Percentiles rank a stretch among this genome's conserved stretches.
Conservation (phyloP, 2,797 vertebrate genomes). For the Poeciliopsis paucimaculata region DNA sequence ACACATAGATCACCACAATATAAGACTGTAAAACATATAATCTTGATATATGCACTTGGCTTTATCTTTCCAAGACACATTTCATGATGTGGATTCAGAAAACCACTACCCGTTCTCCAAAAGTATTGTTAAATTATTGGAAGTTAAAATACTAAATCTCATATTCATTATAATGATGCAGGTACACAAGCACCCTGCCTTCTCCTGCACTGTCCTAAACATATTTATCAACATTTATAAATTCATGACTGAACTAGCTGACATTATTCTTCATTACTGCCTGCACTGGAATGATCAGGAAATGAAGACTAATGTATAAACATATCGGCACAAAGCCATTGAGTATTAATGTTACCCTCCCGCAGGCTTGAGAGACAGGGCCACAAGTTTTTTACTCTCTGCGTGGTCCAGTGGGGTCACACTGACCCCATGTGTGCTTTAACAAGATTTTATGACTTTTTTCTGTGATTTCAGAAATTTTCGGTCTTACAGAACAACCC, state of each 20-base stretch:
- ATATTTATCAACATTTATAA: slow-evolving; percentile 3
- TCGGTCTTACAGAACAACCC: no score
- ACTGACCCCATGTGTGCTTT: no score
- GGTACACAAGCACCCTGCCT: slow-evolving; percentile 3
- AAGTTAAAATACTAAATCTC: slow-evolving; percentile 12
- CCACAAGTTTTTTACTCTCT: no score
- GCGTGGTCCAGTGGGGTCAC: no score
- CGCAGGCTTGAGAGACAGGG: no score
- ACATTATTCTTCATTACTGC: slow-evolving; percentile 25
- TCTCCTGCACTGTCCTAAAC: slow-evolving; percentile 5
- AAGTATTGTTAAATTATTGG: slow-evolving; percentile 7
- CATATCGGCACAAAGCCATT: not conserved
- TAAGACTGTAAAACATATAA: not conserved
- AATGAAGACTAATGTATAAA: slow-evolving; percentile 11
- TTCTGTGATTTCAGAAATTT: no score
- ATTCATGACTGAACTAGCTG: slow-evolving; percentile 28
- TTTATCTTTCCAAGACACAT: not conserved
- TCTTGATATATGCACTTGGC: not conserved
- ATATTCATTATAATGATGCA: not conserved
- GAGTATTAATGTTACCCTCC: slow-evolving; percentile 2
- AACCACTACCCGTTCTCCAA: slow-evolving; percentile 6
- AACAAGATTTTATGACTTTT: no score
- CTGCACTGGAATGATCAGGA: slow-evolving; percentile 12
- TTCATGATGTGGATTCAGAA: not conserved
- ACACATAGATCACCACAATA: not conserved